Conservation (phyloP, 2,888 invertebrate species). For the Pollenia angustigena region DNA sequence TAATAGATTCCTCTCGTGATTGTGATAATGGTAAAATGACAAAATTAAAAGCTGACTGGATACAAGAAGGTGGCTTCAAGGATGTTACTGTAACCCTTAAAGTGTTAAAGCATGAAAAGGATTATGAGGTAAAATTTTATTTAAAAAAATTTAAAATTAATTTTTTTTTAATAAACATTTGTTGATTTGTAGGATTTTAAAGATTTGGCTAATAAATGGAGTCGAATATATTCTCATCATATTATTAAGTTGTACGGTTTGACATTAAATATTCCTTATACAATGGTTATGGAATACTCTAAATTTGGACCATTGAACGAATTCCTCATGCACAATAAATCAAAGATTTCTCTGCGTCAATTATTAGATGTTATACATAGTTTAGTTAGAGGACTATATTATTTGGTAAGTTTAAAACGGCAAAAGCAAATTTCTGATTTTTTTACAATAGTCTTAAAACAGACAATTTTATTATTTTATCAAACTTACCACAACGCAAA, state of each 20-base stretch:
- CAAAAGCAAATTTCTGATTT: neutral
- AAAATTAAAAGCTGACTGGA: constrained; percentile 91
- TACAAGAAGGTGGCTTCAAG: constrained; percentile 88
- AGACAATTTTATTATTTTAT: neutral
- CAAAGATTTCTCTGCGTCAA: constrained; percentile 87
- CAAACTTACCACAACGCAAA: no score
- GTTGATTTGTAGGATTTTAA: constrained; percentile 88
- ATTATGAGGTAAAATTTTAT: constrained; percentile 86
- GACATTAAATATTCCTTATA: constrained; percentile 90
- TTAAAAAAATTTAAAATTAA: neutral
- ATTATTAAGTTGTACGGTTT: constrained; percentile 92
- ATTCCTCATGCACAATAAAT: constrained; percentile 83
- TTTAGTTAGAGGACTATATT: constrained; percentile 93
- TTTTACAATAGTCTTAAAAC: neutral
- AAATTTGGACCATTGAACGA: constrained; percentile 91
- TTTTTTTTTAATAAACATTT: neutral
- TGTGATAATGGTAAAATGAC: constrained; percentile 87
- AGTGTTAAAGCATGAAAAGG: constrained; percentile 88
- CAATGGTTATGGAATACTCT: constrained; percentile 92
- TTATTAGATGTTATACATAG: constrained; percentile 92
- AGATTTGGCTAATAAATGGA: constrained; percentile 91
- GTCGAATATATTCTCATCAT: constrained; percentile 90
- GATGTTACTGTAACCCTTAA: constrained; percentile 93
- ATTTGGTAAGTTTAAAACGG: constrained; percentile 86
- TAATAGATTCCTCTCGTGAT: constrained; percentile 86